Evolutionary conservation across 92 coral and sea anemone genomes (phyloP).

Genomic region (Zoanthus gigantus): DNA sequence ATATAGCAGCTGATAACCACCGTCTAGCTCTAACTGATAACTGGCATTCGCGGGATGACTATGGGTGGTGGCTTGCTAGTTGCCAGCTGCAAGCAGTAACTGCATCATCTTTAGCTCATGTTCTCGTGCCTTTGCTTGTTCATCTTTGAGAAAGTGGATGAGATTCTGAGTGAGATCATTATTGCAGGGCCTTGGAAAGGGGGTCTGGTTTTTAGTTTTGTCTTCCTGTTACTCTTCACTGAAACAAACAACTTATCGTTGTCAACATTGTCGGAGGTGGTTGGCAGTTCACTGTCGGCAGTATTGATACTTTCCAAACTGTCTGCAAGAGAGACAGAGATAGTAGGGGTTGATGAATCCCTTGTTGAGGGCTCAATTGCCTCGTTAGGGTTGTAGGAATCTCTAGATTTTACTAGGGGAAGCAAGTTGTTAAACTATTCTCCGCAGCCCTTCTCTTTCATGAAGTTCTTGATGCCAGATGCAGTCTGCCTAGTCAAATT

Average conservation of each 20-base stretch:
- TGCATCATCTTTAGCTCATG: slow-evolving; percentile 48
- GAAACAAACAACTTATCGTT: slow-evolving; percentile 26
- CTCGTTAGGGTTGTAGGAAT: slow-evolving; percentile 37
- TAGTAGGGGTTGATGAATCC: slow-evolving; percentile 9
- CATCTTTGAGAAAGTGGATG: slow-evolving; percentile 29
- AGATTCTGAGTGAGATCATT: slow-evolving; percentile 41
- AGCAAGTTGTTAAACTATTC: slow-evolving; percentile 30
- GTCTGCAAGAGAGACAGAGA: not conserved
- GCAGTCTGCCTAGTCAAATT: too few species aligned
- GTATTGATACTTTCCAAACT: slow-evolving; percentile 4
- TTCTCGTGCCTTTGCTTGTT: slow-evolving; percentile 32
- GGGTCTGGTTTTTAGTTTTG: slow-evolving; percentile 8
- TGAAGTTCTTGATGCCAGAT: too few species aligned
- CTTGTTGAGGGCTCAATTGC: slow-evolving; percentile 46
- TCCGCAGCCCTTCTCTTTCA: too few species aligned
- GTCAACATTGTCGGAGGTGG: not conserved
- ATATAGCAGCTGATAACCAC: slow-evolving; percentile 1
- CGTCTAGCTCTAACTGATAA: not conserved
- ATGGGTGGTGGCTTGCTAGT: slow-evolving; percentile 10
- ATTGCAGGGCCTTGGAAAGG: slow-evolving; percentile 31
- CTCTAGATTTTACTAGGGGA: slow-evolving; percentile 22
- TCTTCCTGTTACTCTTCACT: slow-evolving; percentile 15
- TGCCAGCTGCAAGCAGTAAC: slow-evolving; percentile 7
- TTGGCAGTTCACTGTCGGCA: slow-evolving; percentile 17
- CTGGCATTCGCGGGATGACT: slow-evolving; percentile 3